These are phyloP conservation scores for Euzetes globulus DNA, from an alignment of 2,888 invertebrate species.

Conservation along the genomic window DNA sequence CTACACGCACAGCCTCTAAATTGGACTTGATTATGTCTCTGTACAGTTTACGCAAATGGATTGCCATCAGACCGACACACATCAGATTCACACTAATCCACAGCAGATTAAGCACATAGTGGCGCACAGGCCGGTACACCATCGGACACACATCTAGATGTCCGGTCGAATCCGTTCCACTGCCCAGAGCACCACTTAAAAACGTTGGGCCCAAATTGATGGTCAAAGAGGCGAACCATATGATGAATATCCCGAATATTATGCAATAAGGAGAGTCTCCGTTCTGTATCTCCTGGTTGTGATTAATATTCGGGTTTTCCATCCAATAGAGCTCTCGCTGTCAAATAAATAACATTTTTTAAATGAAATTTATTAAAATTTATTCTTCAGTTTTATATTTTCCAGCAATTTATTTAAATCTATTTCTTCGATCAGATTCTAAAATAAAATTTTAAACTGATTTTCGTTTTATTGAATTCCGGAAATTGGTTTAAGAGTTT, in stretches of 20 bases:
- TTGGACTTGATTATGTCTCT: conserved; percentile 64
- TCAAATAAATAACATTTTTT: no score
- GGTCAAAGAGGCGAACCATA: conserved; percentile 84
- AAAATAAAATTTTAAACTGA: no score
- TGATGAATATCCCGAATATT: conserved; percentile 81
- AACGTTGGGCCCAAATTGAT: conserved; percentile 83
- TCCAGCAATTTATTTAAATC: no score
- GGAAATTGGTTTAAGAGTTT: no score
- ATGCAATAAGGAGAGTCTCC: conserved; percentile 56
- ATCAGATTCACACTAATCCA: conserved; percentile 83
- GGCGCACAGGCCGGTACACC: conserved; percentile 75
- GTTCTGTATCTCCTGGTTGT: no score
- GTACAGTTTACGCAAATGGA: conserved; percentile 69
- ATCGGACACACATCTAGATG: conserved; percentile 76
- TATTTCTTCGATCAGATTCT: no score
- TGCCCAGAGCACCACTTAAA: conserved; percentile 71
- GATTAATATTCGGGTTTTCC: no score
- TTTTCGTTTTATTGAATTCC: no score
- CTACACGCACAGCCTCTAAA: conserved; percentile 72
- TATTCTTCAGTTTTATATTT: no score
- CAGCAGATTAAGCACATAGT: conserved; percentile 79
- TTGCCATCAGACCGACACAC: conserved; percentile 71
- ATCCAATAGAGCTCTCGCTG: no score
- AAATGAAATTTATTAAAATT: no score
- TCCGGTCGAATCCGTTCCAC: conserved; percentile 52